These are phyloP conservation scores for Conus ventricosus DNA, from an alignment of 1,140 invertebrate species.

Conservation along the genomic window DNA sequence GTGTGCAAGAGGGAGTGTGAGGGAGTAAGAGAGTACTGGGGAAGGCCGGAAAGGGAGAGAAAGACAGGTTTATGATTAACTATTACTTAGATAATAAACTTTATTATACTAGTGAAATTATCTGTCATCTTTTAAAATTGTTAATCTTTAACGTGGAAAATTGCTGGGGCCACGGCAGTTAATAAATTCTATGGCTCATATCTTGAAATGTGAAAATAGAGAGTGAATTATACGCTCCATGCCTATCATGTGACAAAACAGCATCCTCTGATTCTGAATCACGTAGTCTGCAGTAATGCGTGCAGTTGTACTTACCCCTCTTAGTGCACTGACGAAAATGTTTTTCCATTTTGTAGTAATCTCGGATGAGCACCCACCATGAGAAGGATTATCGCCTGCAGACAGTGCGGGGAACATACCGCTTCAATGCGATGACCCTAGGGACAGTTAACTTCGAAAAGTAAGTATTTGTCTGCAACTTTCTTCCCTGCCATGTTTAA, in stretches of 20 bases:
- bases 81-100: too few relatives aligned
- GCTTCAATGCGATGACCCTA: conserved; percentile 37
- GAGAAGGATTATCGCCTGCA: conserved; percentile 39
- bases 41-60: too few relatives aligned
- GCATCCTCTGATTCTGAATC: not conserved
- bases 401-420: conserved; percentile 51
- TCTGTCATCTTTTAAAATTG: too few relatives aligned
- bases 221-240: not conserved
- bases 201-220: too few relatives aligned
- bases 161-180: too few relatives aligned
- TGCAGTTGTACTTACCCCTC: conserved; percentile 71
- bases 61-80: too few relatives aligned
- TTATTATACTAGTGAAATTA: too few relatives aligned
- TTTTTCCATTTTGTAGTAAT: conserved; percentile 92
- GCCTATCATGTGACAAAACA: conserved; percentile 23
- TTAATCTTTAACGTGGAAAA: too few relatives aligned
- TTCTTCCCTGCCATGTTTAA: conserved; percentile 54
- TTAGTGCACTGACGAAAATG: conserved; percentile 83
- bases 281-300: not conserved
- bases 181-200: too few relatives aligned
- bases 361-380: conserved; percentile 88
- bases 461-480: conserved; percentile 33
- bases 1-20: too few relatives aligned
- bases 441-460: conserved; percentile 34
- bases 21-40: too few relatives aligned